Evolutionary conservation across 2,888 invertebrate genomes (phyloP), one percentile per base, ranked within the genome.

Genomic region (Celastrina argiolus): DNA sequence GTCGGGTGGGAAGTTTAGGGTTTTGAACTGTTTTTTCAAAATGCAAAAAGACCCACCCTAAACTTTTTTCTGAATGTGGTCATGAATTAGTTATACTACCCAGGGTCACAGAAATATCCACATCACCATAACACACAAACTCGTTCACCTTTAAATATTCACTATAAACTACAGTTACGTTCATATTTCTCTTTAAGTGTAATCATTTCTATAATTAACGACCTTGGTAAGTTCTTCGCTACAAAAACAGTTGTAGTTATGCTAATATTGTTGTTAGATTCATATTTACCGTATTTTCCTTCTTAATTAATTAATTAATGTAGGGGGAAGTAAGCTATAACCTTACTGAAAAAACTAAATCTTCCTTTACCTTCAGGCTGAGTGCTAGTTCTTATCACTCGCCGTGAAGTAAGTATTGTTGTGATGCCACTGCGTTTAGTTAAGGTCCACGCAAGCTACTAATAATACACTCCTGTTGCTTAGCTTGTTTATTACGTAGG

Each of bases 161-260:
- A 8, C 18, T 45, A 18, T 8, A 10, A 18, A 6, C 28, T 28
- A 28, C 2, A n/a, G n/a, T n/a, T n/a, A n/a, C 42, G 16, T 42
- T 42, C n/a, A 42, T 42, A 42, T 42, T 42, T 42, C 41, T 42
- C 42, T 42, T 42, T 42, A 42, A 42, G n/a, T 42, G 16, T 42
- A 42, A 6, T 1, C 14, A 18, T 45, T 28, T 28, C 4, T 45
- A 45, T 45, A 45, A 45, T 45, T 7, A 45, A 16, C 18, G 16
- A 8, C 42, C 42, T 45, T 45, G 16, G 18, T 16, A 18, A 45
- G 42, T 16, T 45, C 42, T 18, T 45, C 42, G 18, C 16, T 45
- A 18, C 16, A 16, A 16, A 16, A 45, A 45, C 42, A 45, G 42
- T 45, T 45, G 16, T 18, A 16, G 8, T 28, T 28, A 28, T 28